Evolutionary conservation across 64 coral and sea anemone genomes (phyloP), one percentile per base, ranked within the genome.

Genomic region (Orbicella faveolata): DNA sequence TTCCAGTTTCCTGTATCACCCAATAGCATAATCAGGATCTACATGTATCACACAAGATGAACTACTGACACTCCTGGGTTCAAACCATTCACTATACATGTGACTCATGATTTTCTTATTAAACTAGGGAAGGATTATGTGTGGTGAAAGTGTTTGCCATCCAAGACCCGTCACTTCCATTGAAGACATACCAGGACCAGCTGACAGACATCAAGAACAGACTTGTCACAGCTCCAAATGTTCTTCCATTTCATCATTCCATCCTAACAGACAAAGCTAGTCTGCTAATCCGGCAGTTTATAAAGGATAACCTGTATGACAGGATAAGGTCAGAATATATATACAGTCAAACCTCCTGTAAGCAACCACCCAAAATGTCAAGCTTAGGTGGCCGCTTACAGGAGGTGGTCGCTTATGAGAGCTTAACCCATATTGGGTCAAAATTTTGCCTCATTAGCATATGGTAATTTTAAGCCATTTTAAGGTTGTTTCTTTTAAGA

Each of bases 131-230:
- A 78, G 96, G 96, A 18, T 88, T 98, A n/a, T 98, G 96, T 93
- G 96, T 98, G 13, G 96, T 98, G 16, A 98, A 98, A 88, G 96
- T 98, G 25, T 98, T 98, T 98, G 96, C 96, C 44, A 95, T 95
- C 87, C 96, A 98, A 95, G 96, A 98, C 77, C 96, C 93, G 6
- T 95, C 96, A 1, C 90, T 98, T 44, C 96, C 96, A 15, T 23
- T 98, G 61, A 95, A 98, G 78, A 95, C 88, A 15, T 98, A 98
- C 48, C 90, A 98, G 79, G 93, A 98, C 79, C 87, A 98, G 36
- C 88, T 98, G 14, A 95, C 65, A 52, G 81, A 98, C 35, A 98
- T 95, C 88, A 91, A 92, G n/a, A 93, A 87, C 88, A 88, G 78
- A 79, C 79, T 98, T 12, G 70, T 48, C 2, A 88, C 69, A 85